These are phyloP conservation scores for Noctua comes DNA, from an alignment of 2,888 invertebrate genomes.

Conservation along the genomic window DNA sequence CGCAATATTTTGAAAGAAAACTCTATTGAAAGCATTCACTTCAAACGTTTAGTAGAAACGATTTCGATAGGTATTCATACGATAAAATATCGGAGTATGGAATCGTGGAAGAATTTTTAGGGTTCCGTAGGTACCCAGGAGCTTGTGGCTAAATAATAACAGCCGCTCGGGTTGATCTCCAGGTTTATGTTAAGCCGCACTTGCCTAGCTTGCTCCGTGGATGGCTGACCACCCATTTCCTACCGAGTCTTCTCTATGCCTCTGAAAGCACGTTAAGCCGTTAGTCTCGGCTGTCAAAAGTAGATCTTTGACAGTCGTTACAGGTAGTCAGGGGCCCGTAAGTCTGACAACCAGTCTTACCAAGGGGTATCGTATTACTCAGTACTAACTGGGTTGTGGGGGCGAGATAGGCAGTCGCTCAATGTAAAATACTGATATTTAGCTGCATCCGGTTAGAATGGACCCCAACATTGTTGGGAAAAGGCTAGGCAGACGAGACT, in stretches of 20 bases:
- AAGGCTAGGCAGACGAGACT: no score
- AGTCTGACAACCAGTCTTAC: neutral
- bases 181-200: neutral
- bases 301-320: neutral
- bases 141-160: neutral
- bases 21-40: slow-evolving; percentile 69
- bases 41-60: slow-evolving; percentile 72
- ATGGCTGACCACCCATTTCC: neutral
- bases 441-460: neutral
- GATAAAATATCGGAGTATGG: slow-evolving; percentile 35
- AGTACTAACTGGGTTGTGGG: neutral
- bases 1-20: slow-evolving; percentile 80
- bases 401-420: neutral
- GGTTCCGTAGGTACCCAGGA: neutral
- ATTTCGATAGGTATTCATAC: slow-evolving; percentile 57
- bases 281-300: neutral
- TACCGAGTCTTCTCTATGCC: neutral
- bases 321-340: neutral
- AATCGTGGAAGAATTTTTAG: neutral
- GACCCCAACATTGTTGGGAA: neutral
- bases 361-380: neutral
- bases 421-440: neutral
- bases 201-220: neutral
- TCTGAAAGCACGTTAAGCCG: neutral
- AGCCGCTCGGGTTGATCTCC: neutral